These are phyloP conservation scores for Ruditapes philippinarum DNA, from an alignment of 1,140 invertebrate species.

Conservation along the genomic window DNA sequence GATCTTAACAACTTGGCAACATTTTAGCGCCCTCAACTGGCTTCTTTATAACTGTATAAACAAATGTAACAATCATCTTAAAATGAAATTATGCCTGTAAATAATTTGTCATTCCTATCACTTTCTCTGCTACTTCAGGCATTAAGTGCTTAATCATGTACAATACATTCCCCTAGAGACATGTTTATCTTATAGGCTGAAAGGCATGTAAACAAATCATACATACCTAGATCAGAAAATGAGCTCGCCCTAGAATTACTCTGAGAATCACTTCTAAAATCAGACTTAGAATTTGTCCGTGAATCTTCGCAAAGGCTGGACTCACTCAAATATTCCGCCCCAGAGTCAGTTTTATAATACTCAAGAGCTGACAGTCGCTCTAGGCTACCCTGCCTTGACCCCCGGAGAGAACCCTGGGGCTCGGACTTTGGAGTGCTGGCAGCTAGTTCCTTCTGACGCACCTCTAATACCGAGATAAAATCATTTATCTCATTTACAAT, in stretches of 20 bases:
- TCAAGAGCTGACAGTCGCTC: conserved; percentile 63
- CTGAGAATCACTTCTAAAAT: conserved; percentile 59
- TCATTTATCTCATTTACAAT: conserved; percentile 85
- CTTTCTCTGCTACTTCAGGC: no score
- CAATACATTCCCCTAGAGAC: no score
- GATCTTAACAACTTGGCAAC: no score
- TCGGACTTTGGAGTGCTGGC: conserved; percentile 42
- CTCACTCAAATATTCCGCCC: conserved; percentile 63
- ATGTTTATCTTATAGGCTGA: no score
- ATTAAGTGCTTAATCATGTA: no score
- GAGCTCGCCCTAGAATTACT: conserved; percentile 62
- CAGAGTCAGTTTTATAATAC: conserved; percentile 73
- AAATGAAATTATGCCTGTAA: no score
- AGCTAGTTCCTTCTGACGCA: conserved; percentile 62
- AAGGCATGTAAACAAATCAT: no score
- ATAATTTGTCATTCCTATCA: no score
- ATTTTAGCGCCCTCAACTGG: no score
- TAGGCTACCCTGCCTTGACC: conserved; percentile 25
- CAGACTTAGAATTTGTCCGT: conserved; percentile 54
- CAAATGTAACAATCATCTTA: no score
- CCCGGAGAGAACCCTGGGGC: conserved; percentile 30
- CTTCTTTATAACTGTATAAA: no score
- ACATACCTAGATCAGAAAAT: conserved; percentile 57
- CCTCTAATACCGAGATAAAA: conserved; percentile 83
- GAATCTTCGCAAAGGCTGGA: conserved; percentile 57